Evolutionary conservation across 2,113 vertebrate genomes (phyloP).

Genomic region (Pangasianodon gigas): DNA sequence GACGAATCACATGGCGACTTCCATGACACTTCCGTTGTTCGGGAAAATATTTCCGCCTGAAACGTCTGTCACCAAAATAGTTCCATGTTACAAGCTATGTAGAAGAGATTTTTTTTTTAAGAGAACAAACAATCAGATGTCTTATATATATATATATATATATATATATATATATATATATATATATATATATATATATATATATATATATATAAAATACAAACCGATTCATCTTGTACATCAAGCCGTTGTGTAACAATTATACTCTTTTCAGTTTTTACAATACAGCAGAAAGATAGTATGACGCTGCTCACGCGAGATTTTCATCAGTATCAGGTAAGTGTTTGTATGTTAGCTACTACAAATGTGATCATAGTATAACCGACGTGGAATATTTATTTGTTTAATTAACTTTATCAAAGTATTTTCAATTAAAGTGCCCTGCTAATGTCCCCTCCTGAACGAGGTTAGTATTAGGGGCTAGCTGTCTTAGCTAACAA

Average conservation of each 20-base stretch:
- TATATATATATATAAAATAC: too few species aligned
- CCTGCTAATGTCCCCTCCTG: too few species aligned
- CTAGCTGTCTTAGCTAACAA: neutral
- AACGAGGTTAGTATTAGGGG: neutral
- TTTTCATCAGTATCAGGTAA: conserved; percentile 11
- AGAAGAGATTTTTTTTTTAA: neutral
- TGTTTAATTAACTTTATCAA: neutral
- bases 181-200: too few species aligned
- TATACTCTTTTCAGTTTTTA: too few species aligned
- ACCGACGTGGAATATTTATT: too few species aligned
- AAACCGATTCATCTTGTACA: neutral
- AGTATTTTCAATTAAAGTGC: neutral
- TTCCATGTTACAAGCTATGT: conserved; percentile 43
- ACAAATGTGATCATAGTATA: too few species aligned
- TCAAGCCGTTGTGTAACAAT: neutral
- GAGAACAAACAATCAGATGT: neutral
- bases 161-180: too few species aligned
- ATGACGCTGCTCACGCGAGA: neutral
- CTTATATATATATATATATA: too few species aligned
- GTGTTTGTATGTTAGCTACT: neutral
- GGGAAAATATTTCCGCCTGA: conserved; percentile 51
- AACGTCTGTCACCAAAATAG: neutral
- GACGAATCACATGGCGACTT: conserved; percentile 65
- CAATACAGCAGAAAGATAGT: neutral
- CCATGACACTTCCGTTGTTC: conserved; percentile 64